Base-by-base conservation (phyloP, 2,113 vertebrate species). In the Cinclus mexicanus region DNA sequence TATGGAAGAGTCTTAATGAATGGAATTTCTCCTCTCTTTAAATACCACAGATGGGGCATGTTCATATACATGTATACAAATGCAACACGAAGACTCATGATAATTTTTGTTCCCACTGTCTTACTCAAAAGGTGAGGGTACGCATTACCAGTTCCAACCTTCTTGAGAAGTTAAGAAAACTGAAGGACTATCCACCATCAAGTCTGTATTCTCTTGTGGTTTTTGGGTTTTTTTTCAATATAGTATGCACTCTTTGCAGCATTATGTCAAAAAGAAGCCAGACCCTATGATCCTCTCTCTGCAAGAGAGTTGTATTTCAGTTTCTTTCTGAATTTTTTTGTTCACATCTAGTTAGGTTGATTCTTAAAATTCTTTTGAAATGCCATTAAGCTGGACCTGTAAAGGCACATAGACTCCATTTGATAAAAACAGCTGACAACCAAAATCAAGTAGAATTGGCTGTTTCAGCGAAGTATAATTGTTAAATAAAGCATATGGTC, bases 11-110 rank as follows among this genome's bases (percentile, higher is more conserved):
- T 46, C 57, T 61, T 88, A 74, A 83, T 6, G 14, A 75, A 90
- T 53, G 7, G 63, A 77, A 70, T 16, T 22, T 44, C 39, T 71
- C 37, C 14, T 77, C 23, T 52, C 35, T 49, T 68, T 55, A 81
- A 21, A 68, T 5, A 24, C 9, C 12, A 47, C 14, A 57, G 10
- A 0, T 37, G 5, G 5, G 5, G 7, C 1, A 1, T 28, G 2
- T 41, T 2, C 6, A 22, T 6, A 35, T 24, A 46, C 4, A 26
- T 23, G 8, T 13, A 42, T 3, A 39, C 15, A 71, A 77, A 86
- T n/a, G 16, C 15, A 82, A n/a, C 68, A 59, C 20, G 29, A 5
- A 82, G 35, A 83, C 4, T 82, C 11, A 8, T 1, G 0, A 52
- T 21, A 37, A 11, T 47, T 83, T 69, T 72, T 80, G 6, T 29